phyloP scores from a whole-genome alignment of 1,140 invertebrate genomes.

The Anadara kagoshimensis region DNA sequence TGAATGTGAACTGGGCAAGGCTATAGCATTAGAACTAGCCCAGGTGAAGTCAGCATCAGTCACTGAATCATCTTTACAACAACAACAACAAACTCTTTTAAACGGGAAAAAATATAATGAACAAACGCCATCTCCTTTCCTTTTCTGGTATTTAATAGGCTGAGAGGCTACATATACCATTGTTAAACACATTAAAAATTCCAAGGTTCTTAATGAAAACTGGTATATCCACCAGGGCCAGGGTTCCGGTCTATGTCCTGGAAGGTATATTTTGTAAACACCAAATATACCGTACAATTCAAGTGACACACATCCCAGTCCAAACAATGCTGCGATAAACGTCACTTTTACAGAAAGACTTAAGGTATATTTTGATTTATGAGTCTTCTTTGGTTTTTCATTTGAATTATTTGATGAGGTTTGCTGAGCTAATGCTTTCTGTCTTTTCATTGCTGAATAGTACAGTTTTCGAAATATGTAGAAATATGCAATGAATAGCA shows the following conservation, averaged over 20 bases:
- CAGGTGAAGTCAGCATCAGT: slow-evolving; percentile 12
- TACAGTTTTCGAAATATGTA: slow-evolving; percentile 82
- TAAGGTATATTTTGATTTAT: slow-evolving; percentile 73
- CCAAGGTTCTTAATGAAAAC: slow-evolving; percentile 86
- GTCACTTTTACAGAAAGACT: slow-evolving; percentile 89
- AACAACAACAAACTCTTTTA: slow-evolving; percentile 32
- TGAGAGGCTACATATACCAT: slow-evolving; percentile 87
- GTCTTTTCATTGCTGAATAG: slow-evolving; percentile 72
- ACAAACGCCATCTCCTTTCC: slow-evolving; percentile 5
- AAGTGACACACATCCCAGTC: slow-evolving; percentile 85
- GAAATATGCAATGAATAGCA: slow-evolving; percentile 87
- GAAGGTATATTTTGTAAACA: slow-evolving; percentile 75
- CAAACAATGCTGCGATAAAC: slow-evolving; percentile 87
- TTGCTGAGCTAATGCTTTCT: slow-evolving; percentile 42
- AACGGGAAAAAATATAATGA: slow-evolving; percentile 13
- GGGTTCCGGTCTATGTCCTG: slow-evolving; percentile 63
- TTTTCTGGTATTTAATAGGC: slow-evolving; percentile 44
- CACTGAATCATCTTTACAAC: slow-evolving; percentile 14
- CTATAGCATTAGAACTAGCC: slow-evolving; percentile 22
- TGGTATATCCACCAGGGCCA: slow-evolving; percentile 95
- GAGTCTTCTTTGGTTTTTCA: slow-evolving; percentile 72
- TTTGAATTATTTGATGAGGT: not conserved
- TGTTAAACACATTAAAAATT: slow-evolving; percentile 87
- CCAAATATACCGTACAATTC: slow-evolving; percentile 89
- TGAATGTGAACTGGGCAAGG: slow-evolving; percentile 1